Base-by-base conservation (phyloP, 2,888 invertebrate genomes). In the Digitonthophagus gazella region DNA sequence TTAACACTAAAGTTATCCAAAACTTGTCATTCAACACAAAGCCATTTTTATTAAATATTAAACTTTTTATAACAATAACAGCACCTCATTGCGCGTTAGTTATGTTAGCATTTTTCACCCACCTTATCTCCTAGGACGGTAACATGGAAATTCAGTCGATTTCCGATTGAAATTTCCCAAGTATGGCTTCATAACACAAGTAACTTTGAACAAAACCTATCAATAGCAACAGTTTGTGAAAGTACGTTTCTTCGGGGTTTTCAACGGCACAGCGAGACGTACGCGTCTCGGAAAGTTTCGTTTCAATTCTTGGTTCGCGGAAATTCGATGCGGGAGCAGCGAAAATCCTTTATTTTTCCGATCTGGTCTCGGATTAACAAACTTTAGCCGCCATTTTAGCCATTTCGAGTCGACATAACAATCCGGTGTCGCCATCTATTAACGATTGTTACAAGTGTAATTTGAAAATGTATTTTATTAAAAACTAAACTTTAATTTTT, bases 311-410 rank as follows among this genome's bases (percentile, higher is more conserved):
- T 44, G 11, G 6, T 44, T 44, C 28, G 28, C 28, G 28, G 2
- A 2, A 44, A 8, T 44, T 44, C 28, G 28, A 44, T 2, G 8
- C 8, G 72, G 66, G 16, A 69, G 67, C 67, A 66, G 70, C 70
- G 64, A 75, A 77, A 77, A 75, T 74, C 76, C 75, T 72, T 74
- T 69, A 76, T 77, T 77, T 78, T 79, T 77, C 75, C 76, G 79
- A 80, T 76, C 84, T 86, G 86, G 85, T 86, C 28, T 44, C 28
- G 85, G 84, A 86, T 86, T 87, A 87, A 86, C 87, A 88, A 88
- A 88, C 87, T 86, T 86, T 84, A 84, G 83, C 86, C 87, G 88
- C 89, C 89, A 89, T 89, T 86, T 87, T 87, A 87, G 85, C 84
- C 83, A 83, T 84, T 84, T 83, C 65, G 61, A 66, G 64, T 70